Conservation (phyloP, 2,888 invertebrate genomes). For the Globia sparganii region DNA sequence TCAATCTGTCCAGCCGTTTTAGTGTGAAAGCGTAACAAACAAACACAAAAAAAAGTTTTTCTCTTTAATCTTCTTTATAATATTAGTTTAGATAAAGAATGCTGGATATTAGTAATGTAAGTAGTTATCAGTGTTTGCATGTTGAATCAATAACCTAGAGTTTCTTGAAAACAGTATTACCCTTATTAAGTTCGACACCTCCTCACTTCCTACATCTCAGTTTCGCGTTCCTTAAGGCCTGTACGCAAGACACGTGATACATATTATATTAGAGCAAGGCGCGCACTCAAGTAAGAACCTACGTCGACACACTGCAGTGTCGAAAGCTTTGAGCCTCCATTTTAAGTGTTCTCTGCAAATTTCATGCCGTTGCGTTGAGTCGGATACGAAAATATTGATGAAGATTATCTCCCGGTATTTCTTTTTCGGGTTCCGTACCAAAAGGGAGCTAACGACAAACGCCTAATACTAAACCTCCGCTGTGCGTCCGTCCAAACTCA, state of each 20-base stretch:
- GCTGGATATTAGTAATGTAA: too few relatives aligned
- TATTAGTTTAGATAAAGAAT: too few relatives aligned
- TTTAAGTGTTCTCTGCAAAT: constrained; percentile 79
- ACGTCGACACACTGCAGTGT: constrained; percentile 71
- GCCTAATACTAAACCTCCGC: not conserved
- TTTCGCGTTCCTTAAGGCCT: constrained; percentile 61
- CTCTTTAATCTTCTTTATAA: too few relatives aligned
- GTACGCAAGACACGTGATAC: constrained; percentile 78
- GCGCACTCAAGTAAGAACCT: constrained; percentile 76
- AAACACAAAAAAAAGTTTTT: too few relatives aligned
- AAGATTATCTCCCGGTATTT: constrained; percentile 11
- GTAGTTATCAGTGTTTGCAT: not conserved
- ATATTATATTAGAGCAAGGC: constrained; percentile 84
- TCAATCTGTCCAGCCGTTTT: too few relatives aligned
- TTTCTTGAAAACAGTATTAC: not conserved
- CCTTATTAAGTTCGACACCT: not conserved
- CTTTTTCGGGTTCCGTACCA: not conserved
- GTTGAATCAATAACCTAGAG: not conserved
- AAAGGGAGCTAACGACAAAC: too few relatives aligned
- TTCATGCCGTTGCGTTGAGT: constrained; percentile 67
- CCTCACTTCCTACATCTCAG: not conserved
- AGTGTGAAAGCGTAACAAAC: too few relatives aligned
- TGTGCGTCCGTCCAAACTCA: not conserved
- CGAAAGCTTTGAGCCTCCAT: constrained; percentile 77
- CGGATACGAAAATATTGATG: constrained; percentile 13